Conservation (phyloP, 1,140 invertebrate species). For the Pectinophora gossypiella region DNA sequence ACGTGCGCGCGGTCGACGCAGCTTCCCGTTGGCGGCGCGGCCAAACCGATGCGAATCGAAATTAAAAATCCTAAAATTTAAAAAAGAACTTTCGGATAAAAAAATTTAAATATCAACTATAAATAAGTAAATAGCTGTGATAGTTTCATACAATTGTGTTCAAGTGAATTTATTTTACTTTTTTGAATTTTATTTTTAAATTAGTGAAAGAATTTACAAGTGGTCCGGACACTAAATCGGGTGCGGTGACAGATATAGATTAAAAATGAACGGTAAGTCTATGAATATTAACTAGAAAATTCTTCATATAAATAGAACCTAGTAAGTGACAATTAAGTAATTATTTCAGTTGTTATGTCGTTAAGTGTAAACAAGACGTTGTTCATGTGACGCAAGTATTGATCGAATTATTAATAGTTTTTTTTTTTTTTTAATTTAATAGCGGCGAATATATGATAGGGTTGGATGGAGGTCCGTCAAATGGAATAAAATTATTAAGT, state of each 20-base stretch:
- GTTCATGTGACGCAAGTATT: too few species aligned
- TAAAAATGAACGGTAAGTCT: background rate
- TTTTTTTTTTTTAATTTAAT: too few species aligned
- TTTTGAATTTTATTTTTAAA: too few species aligned
- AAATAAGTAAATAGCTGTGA: too few species aligned
- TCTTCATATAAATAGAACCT: background rate
- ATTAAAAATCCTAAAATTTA: background rate
- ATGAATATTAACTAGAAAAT: background rate
- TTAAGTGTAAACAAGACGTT: background rate
- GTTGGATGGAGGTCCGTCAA: too few species aligned
- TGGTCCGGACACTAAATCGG: background rate
- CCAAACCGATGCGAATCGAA: background rate
- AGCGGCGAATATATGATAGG: too few species aligned
- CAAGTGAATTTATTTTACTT: too few species aligned
- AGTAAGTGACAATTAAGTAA: background rate
- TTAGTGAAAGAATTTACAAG: too few species aligned
- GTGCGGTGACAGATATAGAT: background rate
- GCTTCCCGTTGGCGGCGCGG: background rate
- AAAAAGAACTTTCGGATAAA: background rate
- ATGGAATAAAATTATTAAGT: too few species aligned
- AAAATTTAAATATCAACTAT: too few species aligned
- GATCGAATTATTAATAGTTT: too few species aligned
- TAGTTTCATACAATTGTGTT: too few species aligned
- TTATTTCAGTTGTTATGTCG: background rate
- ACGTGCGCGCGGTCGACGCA: background rate